phyloP scores from a whole-genome alignment of 2,113 vertebrate species.

The Pteruthius melanotis region DNA sequence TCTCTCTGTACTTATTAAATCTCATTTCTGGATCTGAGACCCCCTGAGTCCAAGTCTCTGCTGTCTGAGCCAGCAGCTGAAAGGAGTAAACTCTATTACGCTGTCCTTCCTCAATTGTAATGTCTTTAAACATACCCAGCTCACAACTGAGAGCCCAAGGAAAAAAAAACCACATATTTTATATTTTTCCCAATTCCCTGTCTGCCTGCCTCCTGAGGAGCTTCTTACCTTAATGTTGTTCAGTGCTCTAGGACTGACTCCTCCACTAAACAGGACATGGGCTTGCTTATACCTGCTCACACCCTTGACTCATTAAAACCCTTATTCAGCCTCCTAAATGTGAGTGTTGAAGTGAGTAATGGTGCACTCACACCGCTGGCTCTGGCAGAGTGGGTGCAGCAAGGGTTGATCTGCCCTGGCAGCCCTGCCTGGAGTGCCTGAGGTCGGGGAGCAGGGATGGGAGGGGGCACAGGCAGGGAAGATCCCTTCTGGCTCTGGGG shows the following conservation, averaged over 20 bases:
- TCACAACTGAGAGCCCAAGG: neutral
- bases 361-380: neutral
- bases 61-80: neutral
- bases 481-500: no score
- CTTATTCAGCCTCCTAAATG: no score
- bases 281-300: neutral
- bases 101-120: neutral
- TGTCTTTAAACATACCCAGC: neutral
- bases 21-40: neutral
- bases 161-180: neutral
- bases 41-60: neutral
- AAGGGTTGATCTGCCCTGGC: neutral
- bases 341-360: accelerated
- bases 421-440: neutral
- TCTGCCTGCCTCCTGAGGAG: neutral
- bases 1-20: neutral
- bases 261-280: neutral
- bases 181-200: neutral
- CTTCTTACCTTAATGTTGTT: neutral
- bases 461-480: neutral
- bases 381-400: neutral
- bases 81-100: neutral
- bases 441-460: neutral
- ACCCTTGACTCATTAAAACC: neutral
- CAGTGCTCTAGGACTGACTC: neutral